Percentiles rank a stretch among this genome's conserved stretches.
Evolutionary conservation across 2,888 invertebrate genomes (phyloP).

Genomic region (Rhimphoctona megacephalus): DNA sequence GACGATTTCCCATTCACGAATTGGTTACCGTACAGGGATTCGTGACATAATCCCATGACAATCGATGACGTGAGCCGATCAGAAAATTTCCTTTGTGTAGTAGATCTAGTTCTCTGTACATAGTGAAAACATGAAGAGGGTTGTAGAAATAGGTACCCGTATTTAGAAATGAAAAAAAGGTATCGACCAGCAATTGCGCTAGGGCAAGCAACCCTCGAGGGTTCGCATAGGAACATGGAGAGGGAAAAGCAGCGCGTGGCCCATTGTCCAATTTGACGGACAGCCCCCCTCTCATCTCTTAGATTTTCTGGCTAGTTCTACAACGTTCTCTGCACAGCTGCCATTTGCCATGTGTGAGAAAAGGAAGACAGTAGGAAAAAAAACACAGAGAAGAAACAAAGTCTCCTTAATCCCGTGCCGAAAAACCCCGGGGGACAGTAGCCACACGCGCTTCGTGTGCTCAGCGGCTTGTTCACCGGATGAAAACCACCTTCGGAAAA

Average conservation of each 20-base stretch:
- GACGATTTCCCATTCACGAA: conserved; percentile 48
- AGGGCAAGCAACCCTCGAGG: conserved; percentile 49
- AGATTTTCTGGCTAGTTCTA: conserved; percentile 30
- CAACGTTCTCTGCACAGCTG: conserved; percentile 34
- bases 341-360: conserved; percentile 53
- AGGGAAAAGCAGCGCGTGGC: conserved; percentile 72
- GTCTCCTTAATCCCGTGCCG: conserved; percentile 63
- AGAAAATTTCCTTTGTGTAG: conserved; percentile 22
- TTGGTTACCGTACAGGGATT: conserved; percentile 2
- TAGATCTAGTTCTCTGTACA: conserved; percentile 27
- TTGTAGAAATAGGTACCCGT: conserved; percentile 23
- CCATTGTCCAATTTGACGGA: conserved; percentile 73
- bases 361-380: conserved; percentile 24
- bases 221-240: conserved; percentile 32
- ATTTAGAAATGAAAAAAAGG: conserved; percentile 66
- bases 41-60: conserved; percentile 60
- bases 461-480: conserved; percentile 21
- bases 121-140: conserved; percentile 42
- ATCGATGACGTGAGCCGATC: conserved; percentile 60
- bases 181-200: conserved; percentile 44
- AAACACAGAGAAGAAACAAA: conserved; percentile 66
- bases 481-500: conserved; percentile 55
- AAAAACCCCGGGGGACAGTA: conserved; percentile 55
- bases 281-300: conserved; percentile 44
- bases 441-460: conserved; percentile 13